These are phyloP conservation scores for Amphiduros pacificus DNA, from an alignment of 2,888 invertebrate species.

Conservation along the genomic window DNA sequence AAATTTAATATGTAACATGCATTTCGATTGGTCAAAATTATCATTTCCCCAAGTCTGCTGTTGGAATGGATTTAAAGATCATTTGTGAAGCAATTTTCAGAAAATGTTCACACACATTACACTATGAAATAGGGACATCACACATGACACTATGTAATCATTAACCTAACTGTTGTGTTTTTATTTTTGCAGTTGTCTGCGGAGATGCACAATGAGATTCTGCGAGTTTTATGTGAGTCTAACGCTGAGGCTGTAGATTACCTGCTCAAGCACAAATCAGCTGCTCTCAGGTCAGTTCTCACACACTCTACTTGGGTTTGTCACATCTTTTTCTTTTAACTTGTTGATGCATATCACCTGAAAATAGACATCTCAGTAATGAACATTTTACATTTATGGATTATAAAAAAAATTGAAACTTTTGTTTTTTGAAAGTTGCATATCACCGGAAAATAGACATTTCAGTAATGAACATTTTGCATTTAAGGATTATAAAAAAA, in stretches of 20 bases:
- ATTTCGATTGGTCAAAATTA: too few relatives aligned
- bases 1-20: too few relatives aligned
- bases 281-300: not conserved
- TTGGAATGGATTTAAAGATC: too few relatives aligned
- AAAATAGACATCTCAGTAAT: not conserved
- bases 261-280: constrained; percentile 52
- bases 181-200: constrained; percentile 67
- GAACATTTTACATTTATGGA: not conserved
- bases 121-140: too few relatives aligned
- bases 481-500: too few relatives aligned
- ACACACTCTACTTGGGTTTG: not conserved
- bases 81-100: too few relatives aligned
- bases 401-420: not conserved
- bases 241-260: constrained; percentile 80
- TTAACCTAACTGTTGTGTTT: too few relatives aligned
- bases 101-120: too few relatives aligned
- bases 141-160: too few relatives aligned
- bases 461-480: not conserved
- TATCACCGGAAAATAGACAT: not conserved
- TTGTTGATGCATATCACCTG: not conserved
- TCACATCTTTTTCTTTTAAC: not conserved
- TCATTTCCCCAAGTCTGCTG: too few relatives aligned
- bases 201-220: constrained; percentile 82
- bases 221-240: constrained; percentile 81
- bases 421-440: not conserved